These are phyloP conservation scores for Helarctos malayanus DNA, from an alignment of 2,797 vertebrate species.

Conservation along the genomic window DNA sequence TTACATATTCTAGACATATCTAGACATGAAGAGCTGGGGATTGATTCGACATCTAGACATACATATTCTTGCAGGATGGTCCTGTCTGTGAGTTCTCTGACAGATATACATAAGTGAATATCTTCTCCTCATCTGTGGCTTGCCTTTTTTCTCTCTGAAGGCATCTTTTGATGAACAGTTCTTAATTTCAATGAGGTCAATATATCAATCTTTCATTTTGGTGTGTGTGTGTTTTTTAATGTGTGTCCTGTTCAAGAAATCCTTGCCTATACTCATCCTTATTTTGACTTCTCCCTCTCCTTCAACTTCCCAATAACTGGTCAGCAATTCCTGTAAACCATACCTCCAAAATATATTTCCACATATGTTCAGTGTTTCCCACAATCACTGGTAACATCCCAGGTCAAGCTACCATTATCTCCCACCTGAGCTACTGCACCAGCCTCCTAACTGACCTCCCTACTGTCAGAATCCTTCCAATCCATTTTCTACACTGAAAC, in stretches of 20 bases:
- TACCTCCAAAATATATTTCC: not conserved
- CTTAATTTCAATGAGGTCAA: conserved; percentile 13
- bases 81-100: not conserved
- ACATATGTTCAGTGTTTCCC: not conserved
- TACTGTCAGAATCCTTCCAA: not conserved
- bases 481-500: conserved; percentile 5
- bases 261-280: not conserved
- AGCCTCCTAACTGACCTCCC: not conserved
- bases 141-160: conserved; percentile 9
- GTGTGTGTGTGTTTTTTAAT: not conserved
- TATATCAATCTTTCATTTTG: not conserved
- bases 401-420: not conserved
- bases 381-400: not conserved
- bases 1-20: not conserved
- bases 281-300: not conserved
- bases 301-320: not conserved
- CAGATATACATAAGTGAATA: not conserved
- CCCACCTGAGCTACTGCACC: not conserved
- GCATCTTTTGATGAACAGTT: not conserved
- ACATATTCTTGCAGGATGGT: too few species aligned
- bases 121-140: not conserved
- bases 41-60: too few species aligned
- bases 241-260: not conserved
- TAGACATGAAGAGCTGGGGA: too few species aligned
- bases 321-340: not conserved